phyloP scores from a whole-genome alignment of 2,888 invertebrate genomes.

The Lottia gigantea region DNA sequence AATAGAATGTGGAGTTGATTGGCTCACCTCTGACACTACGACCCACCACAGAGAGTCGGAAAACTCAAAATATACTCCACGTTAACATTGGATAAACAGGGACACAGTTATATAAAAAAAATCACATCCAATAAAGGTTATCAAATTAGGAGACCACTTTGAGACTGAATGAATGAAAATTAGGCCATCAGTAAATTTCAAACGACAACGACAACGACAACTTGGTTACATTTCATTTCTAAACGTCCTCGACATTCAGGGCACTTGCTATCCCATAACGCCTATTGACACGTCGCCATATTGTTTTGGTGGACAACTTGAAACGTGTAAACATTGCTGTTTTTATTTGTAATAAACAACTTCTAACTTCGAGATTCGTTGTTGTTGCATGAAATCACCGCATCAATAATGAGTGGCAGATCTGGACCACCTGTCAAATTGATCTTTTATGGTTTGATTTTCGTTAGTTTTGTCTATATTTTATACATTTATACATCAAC shows the following conservation, averaged over 20 bases:
- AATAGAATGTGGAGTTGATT: no score
- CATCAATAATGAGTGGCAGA: constrained; percentile 37
- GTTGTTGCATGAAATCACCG: constrained; percentile 9
- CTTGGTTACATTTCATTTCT: no score
- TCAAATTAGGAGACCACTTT: no score
- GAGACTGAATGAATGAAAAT: no score
- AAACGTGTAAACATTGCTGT: constrained; percentile 18
- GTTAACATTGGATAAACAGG: no score
- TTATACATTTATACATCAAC: constrained; percentile 51
- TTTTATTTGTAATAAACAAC: background rate
- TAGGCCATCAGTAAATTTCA: no score
- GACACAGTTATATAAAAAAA: no score
- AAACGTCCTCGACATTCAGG: background rate
- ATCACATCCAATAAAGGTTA: no score
- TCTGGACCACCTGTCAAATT: constrained; percentile 45
- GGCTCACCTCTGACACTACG: no score
- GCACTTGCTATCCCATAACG: constrained; percentile 5
- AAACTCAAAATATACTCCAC: no score
- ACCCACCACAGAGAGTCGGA: no score
- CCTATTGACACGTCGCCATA: constrained; percentile 50
- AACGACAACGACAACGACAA: no score
- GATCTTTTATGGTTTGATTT: constrained; percentile 26
- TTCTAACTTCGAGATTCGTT: constrained; percentile 7
- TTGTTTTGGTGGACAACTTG: constrained; percentile 36
- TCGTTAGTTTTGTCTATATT: constrained; percentile 47